These are phyloP conservation scores for Hylaeus volcanicus DNA, from an alignment of 1,140 invertebrate species.

Conservation along the genomic window DNA sequence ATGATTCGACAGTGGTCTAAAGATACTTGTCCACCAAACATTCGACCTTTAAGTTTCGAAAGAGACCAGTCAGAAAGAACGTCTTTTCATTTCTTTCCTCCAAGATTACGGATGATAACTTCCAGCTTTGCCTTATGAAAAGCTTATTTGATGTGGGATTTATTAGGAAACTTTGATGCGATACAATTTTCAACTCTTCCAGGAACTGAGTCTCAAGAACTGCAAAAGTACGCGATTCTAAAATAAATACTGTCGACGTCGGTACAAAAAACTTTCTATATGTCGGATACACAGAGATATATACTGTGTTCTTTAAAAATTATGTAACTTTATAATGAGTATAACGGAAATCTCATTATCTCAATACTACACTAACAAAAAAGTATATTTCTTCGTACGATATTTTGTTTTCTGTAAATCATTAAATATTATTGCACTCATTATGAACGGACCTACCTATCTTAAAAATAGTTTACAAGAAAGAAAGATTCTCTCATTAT, in stretches of 20 bases:
- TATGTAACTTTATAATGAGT: too few relatives aligned
- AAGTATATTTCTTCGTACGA: too few relatives aligned
- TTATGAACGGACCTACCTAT: too few relatives aligned
- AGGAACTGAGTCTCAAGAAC: background rate
- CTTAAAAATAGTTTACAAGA: too few relatives aligned
- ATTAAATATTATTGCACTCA: too few relatives aligned
- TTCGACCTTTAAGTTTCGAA: background rate
- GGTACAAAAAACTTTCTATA: background rate
- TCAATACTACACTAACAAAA: too few relatives aligned
- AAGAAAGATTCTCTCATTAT: too few relatives aligned
- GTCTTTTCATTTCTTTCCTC: background rate
- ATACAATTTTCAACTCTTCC: background rate
- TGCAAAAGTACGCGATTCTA: background rate
- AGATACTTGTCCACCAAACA: background rate
- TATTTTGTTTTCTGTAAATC: too few relatives aligned
- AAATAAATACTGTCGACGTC: background rate
- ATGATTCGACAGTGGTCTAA: too few relatives aligned
- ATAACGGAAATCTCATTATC: too few relatives aligned
- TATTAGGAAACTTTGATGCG: conserved; percentile 4
- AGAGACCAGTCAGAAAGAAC: background rate
- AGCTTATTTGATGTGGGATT: background rate
- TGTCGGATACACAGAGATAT: too few relatives aligned
- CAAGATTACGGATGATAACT: background rate
- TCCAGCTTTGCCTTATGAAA: background rate
- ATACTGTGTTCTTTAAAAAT: too few relatives aligned